These are phyloP conservation scores for Haliclystus octoradiatus DNA, from an alignment of 30 jellyfish, hydroid and myxozoan species.

Conservation along the genomic window DNA sequence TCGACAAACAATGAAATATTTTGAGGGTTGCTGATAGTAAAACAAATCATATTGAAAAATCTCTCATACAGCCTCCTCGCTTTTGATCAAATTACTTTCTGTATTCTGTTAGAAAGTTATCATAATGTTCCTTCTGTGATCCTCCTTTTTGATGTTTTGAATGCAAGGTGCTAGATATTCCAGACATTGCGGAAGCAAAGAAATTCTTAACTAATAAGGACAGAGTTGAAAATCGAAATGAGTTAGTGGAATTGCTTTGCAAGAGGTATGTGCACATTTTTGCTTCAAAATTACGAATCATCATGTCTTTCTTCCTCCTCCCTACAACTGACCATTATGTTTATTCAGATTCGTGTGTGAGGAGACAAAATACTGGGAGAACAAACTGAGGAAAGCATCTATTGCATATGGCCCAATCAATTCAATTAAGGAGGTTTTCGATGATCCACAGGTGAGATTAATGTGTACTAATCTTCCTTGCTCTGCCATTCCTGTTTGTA, in stretches of 20 bases:
- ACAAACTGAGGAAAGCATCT: neutral
- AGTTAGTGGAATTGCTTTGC: neutral
- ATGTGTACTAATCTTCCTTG: too few species aligned
- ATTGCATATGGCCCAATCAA: conserved; percentile 29
- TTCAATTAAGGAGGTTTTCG: conserved; percentile 10
- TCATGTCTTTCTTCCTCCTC: neutral
- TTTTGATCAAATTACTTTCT: too few species aligned
- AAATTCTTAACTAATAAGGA: neutral
- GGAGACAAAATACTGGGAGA: conserved; percentile 5
- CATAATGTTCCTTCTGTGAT: too few species aligned
- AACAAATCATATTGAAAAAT: too few species aligned
- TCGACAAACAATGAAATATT: too few species aligned
- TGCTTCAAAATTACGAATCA: neutral
- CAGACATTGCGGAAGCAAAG: neutral
- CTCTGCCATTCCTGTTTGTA: too few species aligned
- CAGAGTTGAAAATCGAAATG: neutral
- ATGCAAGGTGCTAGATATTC: neutral
- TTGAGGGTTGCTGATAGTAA: too few species aligned
- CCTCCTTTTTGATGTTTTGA: too few species aligned
- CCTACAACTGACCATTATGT: neutral
- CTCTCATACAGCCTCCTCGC: too few species aligned
- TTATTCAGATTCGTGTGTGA: conserved; percentile 1
- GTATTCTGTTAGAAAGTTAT: too few species aligned
- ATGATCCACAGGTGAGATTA: conserved; percentile 16
- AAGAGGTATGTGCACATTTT: neutral